Percentiles rank a stretch among this genome's conserved stretches.
Conservation (phyloP, 2,797 vertebrate genomes). For the Cynodonichthys magdalenae region DNA sequence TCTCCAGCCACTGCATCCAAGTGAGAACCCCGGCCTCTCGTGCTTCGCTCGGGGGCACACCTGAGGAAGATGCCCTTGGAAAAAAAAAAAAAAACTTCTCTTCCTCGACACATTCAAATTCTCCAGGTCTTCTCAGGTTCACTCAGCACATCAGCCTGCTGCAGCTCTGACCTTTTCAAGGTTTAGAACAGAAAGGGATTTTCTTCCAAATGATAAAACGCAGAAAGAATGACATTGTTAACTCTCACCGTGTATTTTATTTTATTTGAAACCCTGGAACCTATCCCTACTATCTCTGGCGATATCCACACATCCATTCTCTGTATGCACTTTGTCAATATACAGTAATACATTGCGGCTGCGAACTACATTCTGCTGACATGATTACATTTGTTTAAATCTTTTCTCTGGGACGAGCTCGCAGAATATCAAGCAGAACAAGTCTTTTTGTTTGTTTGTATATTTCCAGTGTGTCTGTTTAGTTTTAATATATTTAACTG, state of each 20-base stretch:
- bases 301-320: constrained; percentile 23
- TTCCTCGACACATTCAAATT: constrained; percentile 15
- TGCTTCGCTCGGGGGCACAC: constrained; percentile 31
- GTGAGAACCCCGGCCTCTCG: background rate
- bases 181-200: constrained; percentile 43
- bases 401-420: constrained; percentile 27
- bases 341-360: constrained; percentile 22
- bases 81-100: background rate
- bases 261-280: constrained; percentile 30
- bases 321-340: constrained; percentile 12
- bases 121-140: constrained; percentile 36
- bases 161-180: constrained; percentile 45
- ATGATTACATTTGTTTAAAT: constrained; percentile 41
- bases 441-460: constrained; percentile 26
- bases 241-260: constrained; percentile 46
- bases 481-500: constrained; percentile 28
- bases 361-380: constrained; percentile 20
- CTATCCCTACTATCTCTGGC: constrained; percentile 24
- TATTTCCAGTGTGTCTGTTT: constrained; percentile 13
- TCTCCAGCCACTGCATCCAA: background rate
- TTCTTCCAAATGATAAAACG: constrained; percentile 35
- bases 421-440: constrained; percentile 38
- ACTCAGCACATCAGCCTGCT: constrained; percentile 21
- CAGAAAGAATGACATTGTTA: constrained; percentile 20
- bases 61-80: constrained; percentile 19